Base-by-base conservation (phyloP, 2,797 vertebrate species). In the Telmatherina bonti region DNA sequence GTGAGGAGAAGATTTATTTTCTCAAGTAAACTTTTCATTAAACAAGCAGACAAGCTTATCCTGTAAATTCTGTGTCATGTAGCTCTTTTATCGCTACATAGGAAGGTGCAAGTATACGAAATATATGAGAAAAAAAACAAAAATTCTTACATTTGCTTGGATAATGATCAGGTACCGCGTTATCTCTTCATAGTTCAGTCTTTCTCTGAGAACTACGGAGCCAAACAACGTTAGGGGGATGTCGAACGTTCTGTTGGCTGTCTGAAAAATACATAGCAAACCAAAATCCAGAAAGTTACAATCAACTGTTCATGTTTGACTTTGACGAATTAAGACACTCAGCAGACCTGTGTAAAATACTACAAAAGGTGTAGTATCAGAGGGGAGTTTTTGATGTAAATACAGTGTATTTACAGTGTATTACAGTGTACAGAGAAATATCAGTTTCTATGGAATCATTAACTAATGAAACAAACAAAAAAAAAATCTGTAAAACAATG, bases 111-210 rank as follows among this genome's bases (percentile, higher is more conserved):
- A 1, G 0, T 1, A 49, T 0, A 29, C 2, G 49, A 41, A 43
- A 31, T 15, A 33, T 0, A 59, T 3, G 29, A 5, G 62, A n/a
- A 36, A 7, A 18, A 22, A 13, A 51, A 54, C 31, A 70, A n/a
- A n/a, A n/a, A n/a, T n/a, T n/a, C 98, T 97, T 90, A 99, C 98
- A 47, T 98, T 99, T 41, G 98, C 98, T 85, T 98, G 97, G 77
- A 99, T 94, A 80, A 98, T 94, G 85, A 99, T 94, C 81, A 96
- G 95, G 77, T 99, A 99, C 13, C 95, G 96, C 0, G 96, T 98
- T 85, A 96, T 98, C 62, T 98, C 97, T 88, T 99, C 98, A 18
- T 99, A 99, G 94, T 99, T 99, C 45, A 99, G 93, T 61, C 98
- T 95, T 85, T 97, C 96, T 72, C 94, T 93, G 49, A 99, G 94